Base-by-base conservation (phyloP, 1,140 invertebrate species). In the Lethrus apterus region DNA sequence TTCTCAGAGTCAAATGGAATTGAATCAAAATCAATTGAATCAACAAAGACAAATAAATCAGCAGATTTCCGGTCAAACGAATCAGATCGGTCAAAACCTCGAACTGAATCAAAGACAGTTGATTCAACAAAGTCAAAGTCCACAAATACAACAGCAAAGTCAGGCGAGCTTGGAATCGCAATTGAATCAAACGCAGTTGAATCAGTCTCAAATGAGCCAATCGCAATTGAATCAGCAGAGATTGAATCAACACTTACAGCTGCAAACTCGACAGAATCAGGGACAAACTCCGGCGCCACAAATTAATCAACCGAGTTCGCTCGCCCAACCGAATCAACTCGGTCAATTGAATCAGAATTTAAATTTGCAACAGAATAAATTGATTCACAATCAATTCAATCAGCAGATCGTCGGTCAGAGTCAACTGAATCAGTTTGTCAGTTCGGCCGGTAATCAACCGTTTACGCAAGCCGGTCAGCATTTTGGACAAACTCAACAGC, bases 321-420 rank as follows among this genome's bases (percentile, higher is more conserved):
- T 21, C 19, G 44, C 10, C 5, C 54, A 60, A 20, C 57, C 58
- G 42, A 50, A 35, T 33, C 46, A 44, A 18, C 57, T 57, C 43
- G 52, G 55, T 20, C 54, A 60, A 33, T n/a, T n/a, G 30, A 55
- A 51, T 31, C 57, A 55, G 31, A 46, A 52, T 18, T 44, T 58
- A 24, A 49, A 48, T 45, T 48, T 54, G 32, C 55, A 56, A 35
- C 48, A 54, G 44, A 46, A 7, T n/a, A 26, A 7, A n/a, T 7
- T n/a, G 24, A 7, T n/a, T 26, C 5, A n/a, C 5, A 26, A 51
- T 9, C 61, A 60, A 21, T 35, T 42, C 20, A 43, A 50, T 40
- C 46, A 51, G 33, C 33, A 35, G n/a, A 35, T 35, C 9, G 33
- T 35, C 19, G 10, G 19, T 17, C 14, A 15, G 14, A 4, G n/a